These are phyloP conservation scores for Petroica traversi DNA, from an alignment of 2,113 vertebrate genomes.

Conservation along the genomic window DNA sequence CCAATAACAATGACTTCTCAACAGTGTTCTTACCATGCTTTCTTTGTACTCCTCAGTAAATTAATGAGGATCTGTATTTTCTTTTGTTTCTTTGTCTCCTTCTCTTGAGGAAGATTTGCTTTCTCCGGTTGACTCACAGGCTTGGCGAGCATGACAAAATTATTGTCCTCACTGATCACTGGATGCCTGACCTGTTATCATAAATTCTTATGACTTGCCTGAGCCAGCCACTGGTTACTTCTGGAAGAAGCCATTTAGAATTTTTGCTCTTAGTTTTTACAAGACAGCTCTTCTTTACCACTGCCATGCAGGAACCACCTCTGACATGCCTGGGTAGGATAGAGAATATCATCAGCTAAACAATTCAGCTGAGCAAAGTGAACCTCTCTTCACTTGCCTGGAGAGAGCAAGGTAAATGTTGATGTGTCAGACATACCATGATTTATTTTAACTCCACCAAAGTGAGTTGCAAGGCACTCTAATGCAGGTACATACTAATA, in stretches of 20 bases:
- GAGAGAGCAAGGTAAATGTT: neutral
- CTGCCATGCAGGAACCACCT: neutral
- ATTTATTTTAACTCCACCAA: neutral
- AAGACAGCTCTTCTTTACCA: neutral
- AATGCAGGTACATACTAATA: neutral
- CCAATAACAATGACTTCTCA: neutral
- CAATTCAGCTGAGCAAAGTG: neutral
- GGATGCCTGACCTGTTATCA: neutral
- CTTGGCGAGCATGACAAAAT: neutral
- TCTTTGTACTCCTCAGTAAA: neutral
- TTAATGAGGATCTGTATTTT: neutral
- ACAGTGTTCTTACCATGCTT: neutral
- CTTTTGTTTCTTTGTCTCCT: neutral
- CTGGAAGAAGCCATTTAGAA: neutral
- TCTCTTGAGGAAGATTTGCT: neutral
- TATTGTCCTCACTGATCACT: neutral
- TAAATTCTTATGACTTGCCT: neutral
- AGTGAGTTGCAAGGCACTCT: neutral
- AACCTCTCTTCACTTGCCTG: neutral
- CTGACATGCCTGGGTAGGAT: neutral
- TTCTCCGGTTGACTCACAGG: neutral
- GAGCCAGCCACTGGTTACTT: neutral
- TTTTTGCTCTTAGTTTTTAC: neutral
- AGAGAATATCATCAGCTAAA: neutral
- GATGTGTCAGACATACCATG: fast-evolving